Base-by-base conservation (phyloP, 2,113 vertebrate genomes). In the Riparia riparia region DNA sequence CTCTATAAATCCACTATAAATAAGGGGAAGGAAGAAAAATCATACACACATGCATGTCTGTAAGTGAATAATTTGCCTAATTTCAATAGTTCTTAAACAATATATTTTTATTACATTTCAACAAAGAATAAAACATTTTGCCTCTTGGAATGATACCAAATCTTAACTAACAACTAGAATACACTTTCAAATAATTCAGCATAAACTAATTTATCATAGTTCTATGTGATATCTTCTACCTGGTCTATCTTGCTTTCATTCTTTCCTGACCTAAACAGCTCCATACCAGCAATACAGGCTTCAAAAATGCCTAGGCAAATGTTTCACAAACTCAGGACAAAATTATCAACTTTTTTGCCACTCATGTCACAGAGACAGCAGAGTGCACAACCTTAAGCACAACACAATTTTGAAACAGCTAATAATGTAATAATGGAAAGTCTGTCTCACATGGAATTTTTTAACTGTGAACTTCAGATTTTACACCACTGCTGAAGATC, bases 11-110 rank as follows among this genome's bases (percentile, higher is more conserved):
- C 42, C 13, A 26, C 17, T 31, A 49, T n/a, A 82, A 87, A 63
- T 57, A n/a, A 53, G 6, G 17, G 14, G 9, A 44, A 8, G 42
- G 12, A 47, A 10, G 39, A 39, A 49, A 72, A 79, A 51, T 28
- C 5, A 32, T 32, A 68, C 6, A 86, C 17, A 73, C 19, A 11
- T 26, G 10, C 14, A 7, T 28, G 77, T 8, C 56, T 12, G 10
- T 15, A 71, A 60, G 57, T 89, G 92, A 87, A 79, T 95, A 72
- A 85, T 74, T 80, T 69, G 10, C 24, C 10, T 53, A 60, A 95
- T 69, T 78, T 95, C 39, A 95, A 10, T 9, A 91, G 66, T 45
- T 85, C 69, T 80, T 92, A 74, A 82, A 92, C 89, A 28, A 58
- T 34, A 53, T 1, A 24, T 86, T 92, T 96, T 82, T 93, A 72